Base-by-base conservation (phyloP, 2,888 invertebrate species). In the Allophyes oxyacanthae region DNA sequence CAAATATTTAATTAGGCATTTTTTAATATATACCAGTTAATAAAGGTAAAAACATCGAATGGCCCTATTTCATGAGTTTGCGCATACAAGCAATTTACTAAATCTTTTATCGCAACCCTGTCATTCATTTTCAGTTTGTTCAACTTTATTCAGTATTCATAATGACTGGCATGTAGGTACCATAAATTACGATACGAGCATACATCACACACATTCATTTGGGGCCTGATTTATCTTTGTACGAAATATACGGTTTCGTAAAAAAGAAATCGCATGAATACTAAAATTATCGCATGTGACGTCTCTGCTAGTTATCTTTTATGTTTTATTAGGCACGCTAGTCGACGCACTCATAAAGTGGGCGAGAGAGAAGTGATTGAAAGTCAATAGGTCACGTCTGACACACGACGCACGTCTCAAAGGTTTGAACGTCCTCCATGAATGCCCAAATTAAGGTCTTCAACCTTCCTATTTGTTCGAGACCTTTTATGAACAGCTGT, bases 331-430 rank as follows among this genome's bases (percentile, higher is more conserved):
- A 61, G 61, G 34, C 33, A 51, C 10, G 48, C 41, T 46, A 53
- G 60, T 64, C 61, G 41, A 41, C 33, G 53, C 48, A 64, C 56
- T 60, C 52, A 46, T 54, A 59, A 71, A 78, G 28, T 78, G 76
- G 79, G 73, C 77, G 72, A 78, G 71, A 70, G 65, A 77, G 74
- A 80, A 84, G 83, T 85, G 82, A 88, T 87, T 84, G 79, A 77
- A 83, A 80, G 85, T 81, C 86, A 86, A 87, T 85, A 84, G 82
- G 84, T 85, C 83, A 75, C 63, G 74, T 77, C 79, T 69, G 75
- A 79, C 78, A 79, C 70, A 77, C 72, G 73, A 78, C 71, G 63
- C 65, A 60, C 69, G 58, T 72, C 79, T 74, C 70, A 78, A 78
- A 77, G 79, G 81, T 70, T 83, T 81, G 72, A 9, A 49, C 48